Evolutionary conservation across 2,797 vertebrate genomes (phyloP), one percentile per base, ranked within the genome.

Genomic region (Spatula clypeata): DNA sequence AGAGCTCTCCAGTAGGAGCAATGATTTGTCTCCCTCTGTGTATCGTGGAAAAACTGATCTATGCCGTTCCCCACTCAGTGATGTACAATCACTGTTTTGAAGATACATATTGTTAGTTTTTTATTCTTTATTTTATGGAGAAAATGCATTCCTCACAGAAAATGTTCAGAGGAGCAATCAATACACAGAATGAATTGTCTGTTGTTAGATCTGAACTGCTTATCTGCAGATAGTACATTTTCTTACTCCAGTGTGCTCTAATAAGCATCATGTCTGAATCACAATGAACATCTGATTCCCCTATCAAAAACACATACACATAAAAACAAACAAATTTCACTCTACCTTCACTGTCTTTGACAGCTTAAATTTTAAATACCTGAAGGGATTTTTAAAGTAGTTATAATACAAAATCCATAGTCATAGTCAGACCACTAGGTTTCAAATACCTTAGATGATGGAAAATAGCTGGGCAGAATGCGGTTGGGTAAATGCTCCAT

Each of bases 141-240:
- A 75, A 89, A 72, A 76, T 40, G 2, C 82, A 86, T 92, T 91
- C 71, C 57, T 92, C 44, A 31, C 34, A 71, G 71, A 88, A 94
- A 86, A 55, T 58, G 86, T 94, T 94, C 54, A 74, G 79, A 64
- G 66, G 29, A 34, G 5, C 0, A 13, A 91, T 91, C 92, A 95
- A 92, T 94, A 85, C 62, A 76, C 14, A 66, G 79, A 91, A 93
- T 87, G 75, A 90, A 89, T 93, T 66, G 53, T 60, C 55, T 82
- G 45, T 62, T 91, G 51, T 86, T 92, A 79, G 73, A 45, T 65
- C 49, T 55, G 57, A 95, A 58, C 49, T 47, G n/a, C n/a, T 3
- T 71, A 73, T 61, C 51, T 90, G 36, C 76, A 88, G 67, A 86
- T 64, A 86, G 72, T 65, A 82, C 15, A 60, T 91, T 91, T 86